These are phyloP conservation scores for Limanda limanda DNA, from an alignment of 2,113 vertebrate genomes.

Conservation along the genomic window DNA sequence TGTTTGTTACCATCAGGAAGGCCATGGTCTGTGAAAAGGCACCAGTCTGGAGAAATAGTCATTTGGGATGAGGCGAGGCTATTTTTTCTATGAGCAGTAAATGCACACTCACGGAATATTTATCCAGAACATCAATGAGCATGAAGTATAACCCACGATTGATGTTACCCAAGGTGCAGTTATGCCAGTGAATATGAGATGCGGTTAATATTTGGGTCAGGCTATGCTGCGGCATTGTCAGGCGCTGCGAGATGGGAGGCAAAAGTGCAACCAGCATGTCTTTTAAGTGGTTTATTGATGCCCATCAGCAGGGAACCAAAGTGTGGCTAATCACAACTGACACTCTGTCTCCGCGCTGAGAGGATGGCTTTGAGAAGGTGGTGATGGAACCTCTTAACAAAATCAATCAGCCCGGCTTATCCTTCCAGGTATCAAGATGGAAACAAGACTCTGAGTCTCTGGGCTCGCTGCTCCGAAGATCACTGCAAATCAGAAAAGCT, in stretches of 20 bases:
- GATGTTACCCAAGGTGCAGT: conserved; percentile 4
- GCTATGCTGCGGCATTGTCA: conserved; percentile 19
- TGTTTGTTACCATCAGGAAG: conserved; percentile 9
- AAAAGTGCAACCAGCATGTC: conserved; percentile 15
- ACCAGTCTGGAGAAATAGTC: background rate
- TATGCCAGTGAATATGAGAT: conserved; percentile 21
- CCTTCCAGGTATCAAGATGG: conserved; percentile 14
- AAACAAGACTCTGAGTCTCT: conserved; percentile 1
- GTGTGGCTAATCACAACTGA: conserved; percentile 56
- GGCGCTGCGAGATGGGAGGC: conserved; percentile 10
- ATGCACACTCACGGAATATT: conserved; percentile 6
- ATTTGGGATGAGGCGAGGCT: background rate
- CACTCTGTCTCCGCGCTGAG: conserved; percentile 18
- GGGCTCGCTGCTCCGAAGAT: background rate
- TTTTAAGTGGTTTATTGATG: conserved; percentile 66
- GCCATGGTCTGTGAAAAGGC: background rate
- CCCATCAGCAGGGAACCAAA: conserved; percentile 34
- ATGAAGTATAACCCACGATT: conserved; percentile 6
- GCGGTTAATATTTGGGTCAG: conserved; percentile 26
- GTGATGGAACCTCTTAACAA: conserved; percentile 28
- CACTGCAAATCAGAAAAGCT: background rate
- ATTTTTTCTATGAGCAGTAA: background rate
- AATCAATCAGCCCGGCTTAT: conserved; percentile 47
- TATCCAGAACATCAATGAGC: conserved; percentile 8
- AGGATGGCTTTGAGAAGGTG: conserved; percentile 22